phyloP scores from a whole-genome alignment of 2,888 invertebrate genomes.

The Phorcus lineatus region DNA sequence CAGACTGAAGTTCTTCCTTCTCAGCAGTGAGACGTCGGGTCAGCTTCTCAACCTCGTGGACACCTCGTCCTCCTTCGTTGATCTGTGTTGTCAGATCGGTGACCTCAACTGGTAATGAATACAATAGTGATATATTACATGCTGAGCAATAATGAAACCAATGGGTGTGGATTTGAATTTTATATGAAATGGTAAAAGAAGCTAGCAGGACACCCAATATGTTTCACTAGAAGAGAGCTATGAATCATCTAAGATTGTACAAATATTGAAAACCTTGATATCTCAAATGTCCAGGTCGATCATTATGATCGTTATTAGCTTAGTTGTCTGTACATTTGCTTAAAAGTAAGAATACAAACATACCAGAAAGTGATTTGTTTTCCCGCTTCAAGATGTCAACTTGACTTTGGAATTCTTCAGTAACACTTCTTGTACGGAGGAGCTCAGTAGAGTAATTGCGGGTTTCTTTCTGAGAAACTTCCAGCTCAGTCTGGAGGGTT shows the following conservation, averaged over 20 bases:
- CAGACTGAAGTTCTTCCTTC: slow-evolving; percentile 99
- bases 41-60: slow-evolving; percentile 99
- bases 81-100: slow-evolving; percentile 99
- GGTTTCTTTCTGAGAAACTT: slow-evolving; percentile 99
- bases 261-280: no score
- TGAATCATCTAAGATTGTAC: no score
- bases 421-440: slow-evolving; percentile 97
- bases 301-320: no score
- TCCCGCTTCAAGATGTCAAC: slow-evolving; percentile 98
- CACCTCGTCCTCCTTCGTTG: slow-evolving; percentile 99
- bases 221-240: no score
- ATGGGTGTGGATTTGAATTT: no score
- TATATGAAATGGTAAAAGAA: no score
- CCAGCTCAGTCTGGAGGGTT: slow-evolving; percentile 89
- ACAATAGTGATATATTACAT: no score
- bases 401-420: slow-evolving; percentile 97
- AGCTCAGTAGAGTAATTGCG: slow-evolving; percentile 99
- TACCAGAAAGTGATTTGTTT: slow-evolving; percentile 96
- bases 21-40: slow-evolving; percentile 98
- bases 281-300: no score
- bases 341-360: neutral
- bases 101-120: slow-evolving; percentile 89
- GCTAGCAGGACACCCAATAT: no score
- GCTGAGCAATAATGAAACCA: no score
- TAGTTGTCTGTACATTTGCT: no score